phyloP scores from a whole-genome alignment of 2,797 vertebrate species.

The Acrossocheilus fasciatus region DNA sequence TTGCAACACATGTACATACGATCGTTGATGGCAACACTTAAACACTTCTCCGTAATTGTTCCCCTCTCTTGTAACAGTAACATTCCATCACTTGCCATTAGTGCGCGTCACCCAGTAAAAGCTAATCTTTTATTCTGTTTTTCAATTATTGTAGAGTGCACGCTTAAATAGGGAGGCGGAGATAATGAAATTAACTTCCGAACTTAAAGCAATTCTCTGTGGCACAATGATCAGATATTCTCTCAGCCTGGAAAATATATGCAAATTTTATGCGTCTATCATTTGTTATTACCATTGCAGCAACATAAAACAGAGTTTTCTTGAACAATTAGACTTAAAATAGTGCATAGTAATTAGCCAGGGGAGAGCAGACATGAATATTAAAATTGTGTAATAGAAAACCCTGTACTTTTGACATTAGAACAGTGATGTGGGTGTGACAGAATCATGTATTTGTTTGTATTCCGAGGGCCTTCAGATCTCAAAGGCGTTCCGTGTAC shows the following conservation, averaged over 20 bases:
- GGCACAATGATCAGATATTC: conserved; percentile 93
- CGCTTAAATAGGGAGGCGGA: conserved; percentile 89
- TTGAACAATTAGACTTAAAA: conserved; percentile 94
- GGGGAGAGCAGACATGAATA: conserved; percentile 78
- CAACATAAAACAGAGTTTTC: conserved; percentile 90
- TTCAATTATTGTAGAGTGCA: conserved; percentile 90
- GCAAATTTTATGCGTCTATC: conserved; percentile 97
- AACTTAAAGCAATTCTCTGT: conserved; percentile 95
- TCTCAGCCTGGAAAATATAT: conserved; percentile 92
- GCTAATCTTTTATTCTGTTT: conserved; percentile 90
- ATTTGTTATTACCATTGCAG: conserved; percentile 91
- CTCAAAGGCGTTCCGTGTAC: conserved; percentile 11
- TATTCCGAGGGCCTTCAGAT: conserved; percentile 61
- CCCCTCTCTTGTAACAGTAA: conserved; percentile 74
- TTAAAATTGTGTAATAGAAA: conserved; percentile 79
- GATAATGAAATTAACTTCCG: conserved; percentile 95
- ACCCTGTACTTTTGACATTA: conserved; percentile 79
- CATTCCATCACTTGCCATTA: conserved; percentile 86
- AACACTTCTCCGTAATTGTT: conserved; percentile 40
- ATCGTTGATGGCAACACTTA: conserved; percentile 28
- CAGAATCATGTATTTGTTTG: conserved; percentile 74
- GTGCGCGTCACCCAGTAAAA: conserved; percentile 80
- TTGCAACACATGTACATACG: background rate
- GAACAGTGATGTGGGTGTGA: conserved; percentile 71
- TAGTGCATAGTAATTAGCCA: conserved; percentile 89